These are phyloP conservation scores for Apocrypta bakeri DNA, from an alignment of 1,140 invertebrate genomes.

Conservation along the genomic window DNA sequence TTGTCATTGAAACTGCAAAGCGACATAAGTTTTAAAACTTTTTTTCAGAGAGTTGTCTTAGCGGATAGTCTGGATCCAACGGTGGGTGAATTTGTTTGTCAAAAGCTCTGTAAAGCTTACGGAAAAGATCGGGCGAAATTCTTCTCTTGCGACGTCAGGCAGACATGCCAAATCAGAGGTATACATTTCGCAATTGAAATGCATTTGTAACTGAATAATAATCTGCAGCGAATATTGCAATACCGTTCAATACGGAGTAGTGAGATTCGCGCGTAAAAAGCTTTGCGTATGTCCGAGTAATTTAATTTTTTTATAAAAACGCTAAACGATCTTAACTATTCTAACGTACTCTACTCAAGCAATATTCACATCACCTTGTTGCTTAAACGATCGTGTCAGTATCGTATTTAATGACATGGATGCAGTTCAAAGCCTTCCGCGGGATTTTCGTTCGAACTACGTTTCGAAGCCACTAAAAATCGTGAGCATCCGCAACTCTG, in stretches of 20 bases:
- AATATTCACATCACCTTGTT: constrained; percentile 4
- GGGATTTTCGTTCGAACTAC: background rate
- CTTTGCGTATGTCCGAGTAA: too few species aligned
- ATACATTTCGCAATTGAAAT: constrained; percentile 1
- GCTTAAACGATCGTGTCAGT: background rate
- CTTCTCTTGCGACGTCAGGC: constrained; percentile 23
- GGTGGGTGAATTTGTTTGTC: constrained; percentile 28
- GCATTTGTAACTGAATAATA: too few species aligned
- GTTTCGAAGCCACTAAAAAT: background rate
- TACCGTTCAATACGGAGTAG: too few species aligned
- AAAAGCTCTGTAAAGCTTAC: constrained; percentile 36
- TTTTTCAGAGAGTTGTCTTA: constrained; percentile 37
- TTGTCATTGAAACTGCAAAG: too few species aligned
- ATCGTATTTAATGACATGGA: constrained; percentile 43
- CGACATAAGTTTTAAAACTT: too few species aligned
- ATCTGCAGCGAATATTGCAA: too few species aligned
- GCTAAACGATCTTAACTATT: too few species aligned
- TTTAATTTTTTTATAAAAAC: too few species aligned
- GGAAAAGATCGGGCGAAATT: constrained; percentile 36
- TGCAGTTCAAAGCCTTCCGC: background rate
- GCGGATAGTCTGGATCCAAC: constrained; percentile 43
- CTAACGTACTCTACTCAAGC: background rate
- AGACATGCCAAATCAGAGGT: constrained; percentile 34
- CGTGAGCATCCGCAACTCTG: background rate
- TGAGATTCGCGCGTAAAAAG: too few species aligned